Percentiles rank a stretch among this genome's conserved stretches.
Conservation (phyloP, 2,888 invertebrate species). For the Cataglyphis altisquamis region DNA sequence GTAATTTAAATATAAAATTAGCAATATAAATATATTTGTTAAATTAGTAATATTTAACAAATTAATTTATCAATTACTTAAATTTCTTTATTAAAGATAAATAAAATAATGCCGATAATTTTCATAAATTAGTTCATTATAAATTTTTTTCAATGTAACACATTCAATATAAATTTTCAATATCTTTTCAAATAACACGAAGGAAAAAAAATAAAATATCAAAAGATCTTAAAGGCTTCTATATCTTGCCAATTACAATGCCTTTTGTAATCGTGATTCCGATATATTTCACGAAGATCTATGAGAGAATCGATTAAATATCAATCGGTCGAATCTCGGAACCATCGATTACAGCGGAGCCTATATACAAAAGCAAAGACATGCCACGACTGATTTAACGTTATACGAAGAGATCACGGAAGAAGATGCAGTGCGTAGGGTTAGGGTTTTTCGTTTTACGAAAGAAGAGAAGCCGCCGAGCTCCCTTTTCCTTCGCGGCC, state of each 20-base stretch:
- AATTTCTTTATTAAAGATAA: not conserved
- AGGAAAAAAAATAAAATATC: not conserved
- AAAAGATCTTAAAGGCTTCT: not conserved
- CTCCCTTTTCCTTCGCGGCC: not conserved
- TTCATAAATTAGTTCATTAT: not conserved
- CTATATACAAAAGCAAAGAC: conserved; percentile 27
- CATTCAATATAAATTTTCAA: no score
- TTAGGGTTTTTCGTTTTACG: not conserved
- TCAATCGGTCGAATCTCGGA: conserved; percentile 1
- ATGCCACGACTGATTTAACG: conserved; percentile 9
- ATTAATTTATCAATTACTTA: no score
- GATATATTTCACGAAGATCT: not conserved
- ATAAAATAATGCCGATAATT: not conserved
- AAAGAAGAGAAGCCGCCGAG: not conserved
- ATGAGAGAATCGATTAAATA: not conserved
- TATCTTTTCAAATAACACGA: not conserved
- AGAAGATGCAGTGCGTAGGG: conserved; percentile 5
- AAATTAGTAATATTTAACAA: not conserved
- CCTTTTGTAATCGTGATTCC: not conserved
- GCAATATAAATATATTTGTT: no score
- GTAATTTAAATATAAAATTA: no score
- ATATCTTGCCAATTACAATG: not conserved
- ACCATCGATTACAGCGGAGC: conserved; percentile 8
- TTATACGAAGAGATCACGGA: conserved; percentile 1
- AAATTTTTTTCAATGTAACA: not conserved